Conservation (phyloP, 2,113 vertebrate genomes). For the Pedetes capensis region DNA sequence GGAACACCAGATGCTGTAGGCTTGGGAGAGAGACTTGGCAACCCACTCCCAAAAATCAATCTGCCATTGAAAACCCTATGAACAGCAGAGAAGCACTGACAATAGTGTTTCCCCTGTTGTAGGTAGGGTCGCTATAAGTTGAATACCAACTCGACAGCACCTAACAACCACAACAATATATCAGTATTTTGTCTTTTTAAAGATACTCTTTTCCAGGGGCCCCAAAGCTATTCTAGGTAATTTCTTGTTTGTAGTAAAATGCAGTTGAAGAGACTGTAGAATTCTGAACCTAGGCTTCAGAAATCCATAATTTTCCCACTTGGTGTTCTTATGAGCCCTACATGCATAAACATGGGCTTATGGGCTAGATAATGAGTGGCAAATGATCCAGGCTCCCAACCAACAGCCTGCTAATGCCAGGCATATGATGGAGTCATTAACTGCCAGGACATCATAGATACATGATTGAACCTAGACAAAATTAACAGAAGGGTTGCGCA, state of each 20-base stretch:
- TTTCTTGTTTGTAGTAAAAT: neutral
- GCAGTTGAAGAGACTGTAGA: neutral
- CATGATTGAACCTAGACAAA: neutral
- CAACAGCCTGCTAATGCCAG: neutral
- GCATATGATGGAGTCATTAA: neutral
- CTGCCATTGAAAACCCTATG: too few species aligned
- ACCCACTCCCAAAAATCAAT: too few species aligned
- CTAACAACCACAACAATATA: too few species aligned
- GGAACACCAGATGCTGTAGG: too few species aligned
- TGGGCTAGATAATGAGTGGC: neutral
- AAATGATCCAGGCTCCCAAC: too few species aligned
- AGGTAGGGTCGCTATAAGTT: too few species aligned
- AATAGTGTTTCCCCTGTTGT: too few species aligned
- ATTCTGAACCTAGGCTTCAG: neutral
- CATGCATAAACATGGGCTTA: neutral
- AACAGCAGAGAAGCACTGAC: too few species aligned
- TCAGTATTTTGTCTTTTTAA: neutral
- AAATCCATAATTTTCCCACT: neutral
- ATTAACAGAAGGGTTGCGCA: neutral
- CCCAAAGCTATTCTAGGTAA: neutral
- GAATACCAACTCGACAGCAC: too few species aligned
- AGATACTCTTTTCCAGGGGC: neutral
- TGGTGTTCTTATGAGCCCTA: neutral
- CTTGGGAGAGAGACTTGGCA: too few species aligned
- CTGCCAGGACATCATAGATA: neutral